Evolutionary conservation across 2,797 vertebrate species (phyloP).

Genomic region (Cottoperca gobio): DNA sequence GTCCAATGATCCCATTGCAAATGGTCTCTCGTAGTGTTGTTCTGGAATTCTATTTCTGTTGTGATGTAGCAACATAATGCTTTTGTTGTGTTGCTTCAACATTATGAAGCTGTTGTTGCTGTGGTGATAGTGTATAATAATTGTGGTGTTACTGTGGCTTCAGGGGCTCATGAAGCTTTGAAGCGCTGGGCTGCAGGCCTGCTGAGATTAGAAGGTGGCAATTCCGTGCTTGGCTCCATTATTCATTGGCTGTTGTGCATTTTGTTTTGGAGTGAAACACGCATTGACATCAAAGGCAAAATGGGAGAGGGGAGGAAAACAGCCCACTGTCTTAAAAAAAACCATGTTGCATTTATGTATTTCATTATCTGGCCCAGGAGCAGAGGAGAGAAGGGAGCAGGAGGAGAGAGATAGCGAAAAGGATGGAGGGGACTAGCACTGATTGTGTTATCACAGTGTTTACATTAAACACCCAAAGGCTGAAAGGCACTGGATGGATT

Average conservation of each 20-base stretch:
- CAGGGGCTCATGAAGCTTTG: conserved; percentile 40
- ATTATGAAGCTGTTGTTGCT: conserved; percentile 30
- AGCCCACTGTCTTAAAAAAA: conserved; percentile 58
- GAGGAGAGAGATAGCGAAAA: conserved; percentile 47
- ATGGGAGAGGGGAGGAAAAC: conserved; percentile 58
- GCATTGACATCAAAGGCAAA: conserved; percentile 62
- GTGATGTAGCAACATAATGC: conserved; percentile 5
- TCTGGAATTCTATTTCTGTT: neutral
- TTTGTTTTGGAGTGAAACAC: conserved; percentile 61
- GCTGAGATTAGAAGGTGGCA: conserved; percentile 76
- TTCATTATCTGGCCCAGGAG: conserved; percentile 73
- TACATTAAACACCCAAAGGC: conserved; percentile 63
- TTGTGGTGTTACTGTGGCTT: conserved; percentile 29
- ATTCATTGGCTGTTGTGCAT: conserved; percentile 70
- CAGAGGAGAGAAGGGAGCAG: conserved; percentile 49
- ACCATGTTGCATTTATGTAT: conserved; percentile 77
- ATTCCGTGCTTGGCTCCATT: conserved; percentile 67
- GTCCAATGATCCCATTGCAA: too few relatives aligned
- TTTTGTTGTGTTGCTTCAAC: conserved; percentile 1
- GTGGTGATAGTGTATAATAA: conserved; percentile 27
- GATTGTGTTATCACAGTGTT: conserved; percentile 71
- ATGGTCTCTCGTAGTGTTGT: neutral
- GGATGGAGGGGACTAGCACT: conserved; percentile 57
- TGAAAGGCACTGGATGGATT: conserved; percentile 54
- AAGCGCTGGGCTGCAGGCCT: conserved; percentile 66